Evolutionary conservation across 2,888 invertebrate genomes (phyloP).

Genomic region (Eristalinus aeneus): DNA sequence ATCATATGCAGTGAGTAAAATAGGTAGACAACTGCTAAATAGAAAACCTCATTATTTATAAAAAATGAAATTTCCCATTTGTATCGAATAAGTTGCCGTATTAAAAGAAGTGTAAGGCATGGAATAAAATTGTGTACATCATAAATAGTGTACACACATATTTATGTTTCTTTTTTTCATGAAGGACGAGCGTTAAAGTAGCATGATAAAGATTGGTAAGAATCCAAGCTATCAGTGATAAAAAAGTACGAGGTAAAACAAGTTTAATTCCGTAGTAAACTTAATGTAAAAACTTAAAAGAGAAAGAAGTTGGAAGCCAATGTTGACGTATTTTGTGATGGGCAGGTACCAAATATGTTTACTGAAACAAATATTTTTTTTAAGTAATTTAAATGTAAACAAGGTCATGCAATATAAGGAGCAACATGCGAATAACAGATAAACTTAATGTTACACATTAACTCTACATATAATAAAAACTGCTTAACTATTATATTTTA

Average conservation of each 20-base stretch:
- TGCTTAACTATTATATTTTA: background rate
- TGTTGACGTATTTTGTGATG: conserved; percentile 64
- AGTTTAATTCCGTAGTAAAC: conserved; percentile 47
- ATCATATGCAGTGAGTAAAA: conserved; percentile 16
- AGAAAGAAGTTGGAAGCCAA: conserved; percentile 30
- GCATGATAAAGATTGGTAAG: background rate
- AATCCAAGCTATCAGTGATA: conserved; percentile 58
- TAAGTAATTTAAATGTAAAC: conserved; percentile 58
- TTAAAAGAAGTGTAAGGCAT: background rate
- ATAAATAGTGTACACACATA: background rate
- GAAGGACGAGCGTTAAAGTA: background rate
- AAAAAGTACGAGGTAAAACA: conserved; percentile 44
- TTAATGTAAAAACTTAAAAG: conserved; percentile 33
- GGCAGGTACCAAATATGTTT: conserved; percentile 69
- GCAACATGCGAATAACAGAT: conserved; percentile 20
- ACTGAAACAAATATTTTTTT: conserved; percentile 68
- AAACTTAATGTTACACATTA: conserved; percentile 40
- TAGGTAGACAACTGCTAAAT: conserved; percentile 45
- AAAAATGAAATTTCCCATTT: background rate
- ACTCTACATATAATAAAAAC: conserved; percentile 41
- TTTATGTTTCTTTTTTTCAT: conserved; percentile 9
- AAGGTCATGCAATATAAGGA: conserved; percentile 11
- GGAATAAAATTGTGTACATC: background rate
- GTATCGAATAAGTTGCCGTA: background rate
- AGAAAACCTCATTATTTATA: conserved; percentile 67